phyloP scores from a whole-genome alignment of 2,113 vertebrate species.

The Takifugu flavidus region DNA sequence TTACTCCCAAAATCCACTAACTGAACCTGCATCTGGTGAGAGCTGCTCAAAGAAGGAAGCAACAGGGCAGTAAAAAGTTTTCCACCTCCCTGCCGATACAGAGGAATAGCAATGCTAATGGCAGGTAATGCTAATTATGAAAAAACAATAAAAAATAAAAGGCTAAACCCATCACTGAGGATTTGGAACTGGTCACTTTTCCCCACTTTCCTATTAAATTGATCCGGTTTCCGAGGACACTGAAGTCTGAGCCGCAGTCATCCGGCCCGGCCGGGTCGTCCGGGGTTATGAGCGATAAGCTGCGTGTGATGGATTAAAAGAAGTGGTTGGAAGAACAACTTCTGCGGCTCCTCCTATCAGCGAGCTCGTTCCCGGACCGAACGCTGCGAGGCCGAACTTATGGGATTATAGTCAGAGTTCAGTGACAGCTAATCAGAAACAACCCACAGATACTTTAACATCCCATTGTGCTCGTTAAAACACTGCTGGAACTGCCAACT shows the following conservation, averaged over 20 bases:
- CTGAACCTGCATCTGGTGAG: too few relatives aligned
- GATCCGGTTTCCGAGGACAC: not conserved
- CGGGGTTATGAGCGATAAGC: slow-evolving; percentile 35
- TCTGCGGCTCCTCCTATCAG: slow-evolving; percentile 39
- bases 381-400: slow-evolving; percentile 45
- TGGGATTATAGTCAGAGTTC: slow-evolving; percentile 66
- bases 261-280: slow-evolving; percentile 11
- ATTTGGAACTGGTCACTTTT: too few relatives aligned
- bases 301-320: slow-evolving; percentile 39
- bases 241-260: not conserved
- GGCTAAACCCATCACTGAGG: too few relatives aligned
- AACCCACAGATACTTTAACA: slow-evolving; percentile 61
- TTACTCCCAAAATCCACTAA: too few relatives aligned
- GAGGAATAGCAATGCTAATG: too few relatives aligned
- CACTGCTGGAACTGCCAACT: slow-evolving; percentile 51
- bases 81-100: too few relatives aligned
- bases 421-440: slow-evolving; percentile 66
- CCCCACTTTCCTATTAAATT: not conserved
- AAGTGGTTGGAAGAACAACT: slow-evolving; percentile 44
- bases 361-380: slow-evolving; percentile 32
- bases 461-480: slow-evolving; percentile 52
- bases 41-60: too few relatives aligned
- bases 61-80: too few relatives aligned
- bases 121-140: too few relatives aligned
- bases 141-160: too few relatives aligned